A percentile compares a stretch with the other conserved stretches of the same genome.
phyloP scores from a whole-genome alignment of 2,888 invertebrate species.

The Lithodes maja region DNA sequence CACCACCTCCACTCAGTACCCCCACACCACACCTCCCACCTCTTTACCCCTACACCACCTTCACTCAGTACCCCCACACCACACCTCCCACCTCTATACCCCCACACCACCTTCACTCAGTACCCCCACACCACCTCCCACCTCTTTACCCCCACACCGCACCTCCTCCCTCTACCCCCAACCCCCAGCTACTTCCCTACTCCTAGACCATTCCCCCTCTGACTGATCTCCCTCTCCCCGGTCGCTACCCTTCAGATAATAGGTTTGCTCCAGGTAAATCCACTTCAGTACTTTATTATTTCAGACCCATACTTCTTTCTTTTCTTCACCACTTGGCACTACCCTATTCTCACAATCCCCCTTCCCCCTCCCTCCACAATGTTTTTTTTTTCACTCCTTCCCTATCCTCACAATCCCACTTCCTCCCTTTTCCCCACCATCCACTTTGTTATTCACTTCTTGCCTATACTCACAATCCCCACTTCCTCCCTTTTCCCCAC shows the following conservation, averaged over 20 bases:
- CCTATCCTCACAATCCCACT: no score
- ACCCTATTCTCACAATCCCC: neutral
- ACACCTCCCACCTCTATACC: neutral
- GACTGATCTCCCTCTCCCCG: no score
- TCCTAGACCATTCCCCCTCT: no score
- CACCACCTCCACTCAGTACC: neutral
- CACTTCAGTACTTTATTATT: no score
- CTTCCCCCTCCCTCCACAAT: neutral
- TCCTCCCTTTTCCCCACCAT: neutral
- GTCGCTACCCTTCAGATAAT: no score
- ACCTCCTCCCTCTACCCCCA: constrained; percentile 18
- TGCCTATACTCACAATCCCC: no score
- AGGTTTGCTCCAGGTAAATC: no score
- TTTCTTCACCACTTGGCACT: neutral
- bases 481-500: no score
- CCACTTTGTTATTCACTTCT: neutral
- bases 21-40: neutral
- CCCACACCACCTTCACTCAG: neutral
- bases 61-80: neutral
- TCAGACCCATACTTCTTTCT: neutral
- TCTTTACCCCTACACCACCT: neutral
- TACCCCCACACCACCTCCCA: neutral
- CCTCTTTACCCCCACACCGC: neutral
- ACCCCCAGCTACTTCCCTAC: no score
- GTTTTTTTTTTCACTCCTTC: neutral